Evolutionary conservation across 2,888 invertebrate genomes (phyloP).

Genomic region (Rhogogaster chlorosoma): DNA sequence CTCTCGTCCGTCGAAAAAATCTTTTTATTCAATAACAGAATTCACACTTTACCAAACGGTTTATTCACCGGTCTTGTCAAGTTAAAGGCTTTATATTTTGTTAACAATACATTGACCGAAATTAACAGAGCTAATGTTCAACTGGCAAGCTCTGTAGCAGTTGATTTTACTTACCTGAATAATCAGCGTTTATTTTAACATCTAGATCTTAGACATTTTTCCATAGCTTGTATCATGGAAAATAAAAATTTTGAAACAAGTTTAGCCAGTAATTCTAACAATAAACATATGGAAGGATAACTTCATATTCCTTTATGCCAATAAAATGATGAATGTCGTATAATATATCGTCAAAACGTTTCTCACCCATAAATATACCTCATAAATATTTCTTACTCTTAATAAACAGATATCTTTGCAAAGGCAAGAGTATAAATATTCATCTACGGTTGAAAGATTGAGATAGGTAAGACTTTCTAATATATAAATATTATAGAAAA

Average conservation of each 20-base stretch:
- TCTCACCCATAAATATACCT: not conserved
- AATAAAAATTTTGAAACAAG: not conserved
- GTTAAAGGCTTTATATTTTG: not conserved
- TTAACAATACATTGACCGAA: conserved; percentile 20
- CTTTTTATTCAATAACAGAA: conserved; percentile 54
- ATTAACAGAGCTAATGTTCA: conserved; percentile 3
- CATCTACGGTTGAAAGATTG: not conserved
- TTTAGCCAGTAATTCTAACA: not conserved
- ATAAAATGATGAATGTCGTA: not conserved
- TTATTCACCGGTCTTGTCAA: not conserved
- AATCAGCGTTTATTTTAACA: not conserved
- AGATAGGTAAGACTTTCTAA: not conserved
- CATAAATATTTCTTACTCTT: not conserved
- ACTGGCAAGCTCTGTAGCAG: not conserved
- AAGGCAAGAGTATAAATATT: not conserved
- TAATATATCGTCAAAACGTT: not conserved
- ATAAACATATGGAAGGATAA: not conserved
- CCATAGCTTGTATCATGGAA: not conserved
- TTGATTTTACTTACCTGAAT: not conserved
- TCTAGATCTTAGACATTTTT: not conserved
- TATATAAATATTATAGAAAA: not conserved
- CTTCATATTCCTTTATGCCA: not conserved
- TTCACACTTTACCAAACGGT: conserved; percentile 37
- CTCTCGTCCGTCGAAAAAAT: conserved; percentile 53
- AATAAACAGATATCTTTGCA: not conserved